Evolutionary conservation across 2,113 vertebrate species (phyloP).

Genomic region (Penelope pileata): DNA sequence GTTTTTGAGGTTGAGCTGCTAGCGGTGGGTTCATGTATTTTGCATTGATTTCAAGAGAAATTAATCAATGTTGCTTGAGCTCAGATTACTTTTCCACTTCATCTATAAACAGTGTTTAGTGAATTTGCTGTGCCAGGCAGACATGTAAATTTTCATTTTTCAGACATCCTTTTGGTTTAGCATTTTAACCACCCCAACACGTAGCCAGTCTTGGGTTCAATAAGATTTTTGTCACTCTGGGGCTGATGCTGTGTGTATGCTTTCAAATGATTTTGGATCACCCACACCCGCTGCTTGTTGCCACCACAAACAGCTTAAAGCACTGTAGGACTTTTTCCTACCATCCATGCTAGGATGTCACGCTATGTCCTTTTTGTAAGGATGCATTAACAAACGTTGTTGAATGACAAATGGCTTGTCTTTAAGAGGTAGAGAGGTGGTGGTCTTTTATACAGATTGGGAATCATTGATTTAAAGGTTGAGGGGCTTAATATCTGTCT

Average conservation of each 20-base stretch:
- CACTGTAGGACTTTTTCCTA: background rate
- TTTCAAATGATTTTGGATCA: background rate
- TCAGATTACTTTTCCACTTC: background rate
- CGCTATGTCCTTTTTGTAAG: background rate
- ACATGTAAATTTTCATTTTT: background rate
- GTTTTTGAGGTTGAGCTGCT: conserved; percentile 8
- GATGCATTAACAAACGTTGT: background rate
- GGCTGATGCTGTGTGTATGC: background rate
- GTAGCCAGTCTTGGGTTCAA: background rate
- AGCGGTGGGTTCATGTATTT: background rate
- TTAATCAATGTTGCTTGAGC: background rate
- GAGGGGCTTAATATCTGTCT: background rate
- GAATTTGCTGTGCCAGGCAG: background rate
- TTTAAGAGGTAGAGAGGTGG: background rate
- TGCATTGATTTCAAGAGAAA: background rate
- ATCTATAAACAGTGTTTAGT: background rate
- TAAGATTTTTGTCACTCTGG: background rate
- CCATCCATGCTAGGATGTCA: background rate
- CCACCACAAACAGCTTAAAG: background rate
- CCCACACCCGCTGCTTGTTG: background rate
- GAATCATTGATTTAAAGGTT: background rate
- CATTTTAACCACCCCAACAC: background rate
- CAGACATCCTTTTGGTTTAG: background rate
- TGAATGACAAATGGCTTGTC: background rate
- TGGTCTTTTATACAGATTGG: background rate